These are phyloP conservation scores for Phoeniculus purpureus DNA, from an alignment of 2,797 vertebrate genomes.

Conservation along the genomic window DNA sequence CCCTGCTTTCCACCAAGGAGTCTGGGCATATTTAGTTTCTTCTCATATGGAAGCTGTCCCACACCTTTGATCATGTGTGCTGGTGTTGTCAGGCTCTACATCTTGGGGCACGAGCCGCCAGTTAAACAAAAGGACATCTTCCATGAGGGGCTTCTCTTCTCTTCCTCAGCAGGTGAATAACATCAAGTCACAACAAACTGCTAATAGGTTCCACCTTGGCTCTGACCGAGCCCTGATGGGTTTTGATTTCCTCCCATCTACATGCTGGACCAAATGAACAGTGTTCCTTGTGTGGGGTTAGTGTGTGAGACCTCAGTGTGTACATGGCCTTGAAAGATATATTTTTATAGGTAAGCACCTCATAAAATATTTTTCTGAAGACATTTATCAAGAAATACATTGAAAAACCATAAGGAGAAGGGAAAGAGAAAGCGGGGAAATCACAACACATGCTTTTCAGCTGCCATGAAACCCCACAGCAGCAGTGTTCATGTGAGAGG, in stretches of 20 bases:
- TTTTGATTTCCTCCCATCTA: slow-evolving; percentile 18
- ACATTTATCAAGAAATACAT: slow-evolving; percentile 83
- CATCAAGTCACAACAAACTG: slow-evolving; percentile 59
- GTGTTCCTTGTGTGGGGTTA: slow-evolving; percentile 62
- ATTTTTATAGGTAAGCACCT: slow-evolving; percentile 78
- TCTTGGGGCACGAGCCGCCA: background rate
- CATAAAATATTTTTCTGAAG: slow-evolving; percentile 81
- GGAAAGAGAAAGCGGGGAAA: slow-evolving; percentile 33
- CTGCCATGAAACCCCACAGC: slow-evolving; percentile 73
- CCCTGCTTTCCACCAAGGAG: background rate
- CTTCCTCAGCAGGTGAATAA: slow-evolving; percentile 62
- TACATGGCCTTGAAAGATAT: slow-evolving; percentile 73
- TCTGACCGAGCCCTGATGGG: background rate
- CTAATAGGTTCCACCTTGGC: slow-evolving; percentile 55
- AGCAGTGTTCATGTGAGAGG: slow-evolving; percentile 69
- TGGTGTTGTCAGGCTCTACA: background rate
- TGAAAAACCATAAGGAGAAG: slow-evolving; percentile 68
- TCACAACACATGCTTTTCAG: slow-evolving; percentile 87
- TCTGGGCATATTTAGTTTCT: background rate
- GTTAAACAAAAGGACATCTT: slow-evolving; percentile 43
- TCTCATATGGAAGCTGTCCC: background rate
- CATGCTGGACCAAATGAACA: slow-evolving; percentile 8
- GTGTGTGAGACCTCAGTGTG: slow-evolving; percentile 66
- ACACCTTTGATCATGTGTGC: background rate
- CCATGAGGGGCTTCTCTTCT: background rate